Evolutionary conservation across 1,140 invertebrate species (phyloP).

Genomic region (Drosophila arizonae): DNA sequence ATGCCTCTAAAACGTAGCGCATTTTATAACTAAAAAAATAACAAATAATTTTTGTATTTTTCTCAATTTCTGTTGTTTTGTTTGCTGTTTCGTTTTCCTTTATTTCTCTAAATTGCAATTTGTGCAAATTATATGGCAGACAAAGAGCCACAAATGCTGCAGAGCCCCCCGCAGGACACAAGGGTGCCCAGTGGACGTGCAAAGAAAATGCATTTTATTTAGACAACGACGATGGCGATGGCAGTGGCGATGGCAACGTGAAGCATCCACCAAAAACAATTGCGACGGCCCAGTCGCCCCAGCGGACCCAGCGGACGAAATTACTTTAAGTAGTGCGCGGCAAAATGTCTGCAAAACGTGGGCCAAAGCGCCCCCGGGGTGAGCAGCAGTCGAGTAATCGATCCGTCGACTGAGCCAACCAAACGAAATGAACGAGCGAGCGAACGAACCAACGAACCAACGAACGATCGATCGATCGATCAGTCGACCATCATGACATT

Average conservation of each 20-base stretch:
- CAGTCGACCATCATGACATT: conserved; percentile 29
- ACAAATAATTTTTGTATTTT: conserved; percentile 44
- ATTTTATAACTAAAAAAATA: conserved; percentile 30
- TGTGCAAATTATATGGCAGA: conserved; percentile 75
- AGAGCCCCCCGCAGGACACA: conserved; percentile 17
- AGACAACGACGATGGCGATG: conserved; percentile 9
- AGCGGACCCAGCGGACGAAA: conserved; percentile 19
- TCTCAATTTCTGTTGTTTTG: conserved; percentile 30
- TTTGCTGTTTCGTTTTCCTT: conserved; percentile 54
- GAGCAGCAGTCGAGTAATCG: conserved; percentile 4
- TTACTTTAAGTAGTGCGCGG: conserved; percentile 47
- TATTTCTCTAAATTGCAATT: conserved; percentile 81
- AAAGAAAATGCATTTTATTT: conserved; percentile 75
- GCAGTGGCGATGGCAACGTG: conserved; percentile 20
- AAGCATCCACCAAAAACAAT: conserved; percentile 47
- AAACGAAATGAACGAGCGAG: conserved; percentile 19
- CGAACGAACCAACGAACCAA: conserved; percentile 21
- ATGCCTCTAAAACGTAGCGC: conserved; percentile 6
- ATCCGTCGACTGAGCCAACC: conserved; percentile 15
- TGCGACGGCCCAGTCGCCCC: conserved; percentile 9
- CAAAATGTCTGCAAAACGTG: conserved; percentile 79
- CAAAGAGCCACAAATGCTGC: conserved; percentile 71
- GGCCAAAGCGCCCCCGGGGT: conserved; percentile 57
- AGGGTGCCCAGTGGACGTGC: conserved; percentile 49
- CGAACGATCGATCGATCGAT: conserved; percentile 27